A percentile compares a stretch with the other conserved stretches of the same genome.
phyloP scores from a whole-genome alignment of 2,888 invertebrate species.

The Pandemis heparana region DNA sequence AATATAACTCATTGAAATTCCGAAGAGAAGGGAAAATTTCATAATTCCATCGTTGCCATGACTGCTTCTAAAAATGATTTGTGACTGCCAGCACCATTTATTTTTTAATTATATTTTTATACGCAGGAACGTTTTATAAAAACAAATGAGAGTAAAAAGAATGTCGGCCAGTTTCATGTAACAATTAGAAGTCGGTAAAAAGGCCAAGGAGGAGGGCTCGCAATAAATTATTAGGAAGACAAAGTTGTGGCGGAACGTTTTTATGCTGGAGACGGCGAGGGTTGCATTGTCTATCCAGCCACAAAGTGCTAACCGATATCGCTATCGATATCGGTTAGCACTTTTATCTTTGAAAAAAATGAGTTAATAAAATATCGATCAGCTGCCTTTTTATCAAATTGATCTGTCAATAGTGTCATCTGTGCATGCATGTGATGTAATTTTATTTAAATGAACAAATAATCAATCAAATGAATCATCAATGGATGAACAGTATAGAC shows the following conservation, averaged over 20 bases:
- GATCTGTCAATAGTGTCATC: too few species aligned
- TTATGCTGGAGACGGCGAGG: constrained; percentile 56
- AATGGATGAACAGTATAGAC: too few species aligned
- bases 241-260: constrained; percentile 61
- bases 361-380: too few species aligned
- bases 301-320: not conserved
- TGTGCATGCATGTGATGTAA: too few species aligned
- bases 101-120: constrained; percentile 23
- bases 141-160: constrained; percentile 49
- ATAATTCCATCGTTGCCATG: constrained; percentile 19
- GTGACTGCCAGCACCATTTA: constrained; percentile 11
- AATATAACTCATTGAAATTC: constrained; percentile 10
- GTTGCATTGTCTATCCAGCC: constrained; percentile 35
- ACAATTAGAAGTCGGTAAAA: constrained; percentile 68
- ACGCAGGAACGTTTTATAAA: constrained; percentile 16
- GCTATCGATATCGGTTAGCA: constrained; percentile 21
- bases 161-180: constrained; percentile 60
- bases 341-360: not conserved
- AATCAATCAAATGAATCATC: too few species aligned
- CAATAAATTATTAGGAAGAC: constrained; percentile 72
- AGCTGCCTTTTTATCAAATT: too few species aligned
- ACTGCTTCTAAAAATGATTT: constrained; percentile 34
- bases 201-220: constrained; percentile 55
- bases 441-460: too few species aligned
- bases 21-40: constrained; percentile 9